Evolutionary conservation across 2,113 vertebrate species (phyloP).

Genomic region (Cynoglossus semilaevis): DNA sequence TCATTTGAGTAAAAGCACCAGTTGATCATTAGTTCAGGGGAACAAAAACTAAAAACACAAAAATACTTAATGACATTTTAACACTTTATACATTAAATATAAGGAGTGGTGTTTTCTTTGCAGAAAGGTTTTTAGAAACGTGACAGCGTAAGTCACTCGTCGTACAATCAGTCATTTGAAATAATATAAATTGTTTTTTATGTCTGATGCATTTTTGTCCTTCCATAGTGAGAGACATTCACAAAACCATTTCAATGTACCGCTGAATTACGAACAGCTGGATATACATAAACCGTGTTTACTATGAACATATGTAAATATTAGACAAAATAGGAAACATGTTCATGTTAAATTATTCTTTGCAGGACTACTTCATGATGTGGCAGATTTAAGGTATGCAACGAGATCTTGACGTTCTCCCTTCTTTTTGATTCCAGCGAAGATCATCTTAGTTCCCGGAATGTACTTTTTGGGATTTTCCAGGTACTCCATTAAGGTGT

Average conservation of each 20-base stretch:
- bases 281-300: constrained; percentile 38
- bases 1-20: background rate
- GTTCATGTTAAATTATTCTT: constrained; percentile 57
- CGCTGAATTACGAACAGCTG: constrained; percentile 15
- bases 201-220: too few relatives aligned
- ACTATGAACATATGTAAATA: constrained; percentile 30
- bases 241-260: background rate
- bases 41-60: background rate
- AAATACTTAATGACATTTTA: too few relatives aligned
- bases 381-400: constrained; percentile 82
- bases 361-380: constrained; percentile 66
- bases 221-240: too few relatives aligned
- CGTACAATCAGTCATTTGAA: too few relatives aligned
- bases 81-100: too few relatives aligned
- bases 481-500: constrained; percentile 83
- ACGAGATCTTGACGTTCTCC: constrained; percentile 81
- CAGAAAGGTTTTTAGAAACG: too few relatives aligned
- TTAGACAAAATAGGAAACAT: constrained; percentile 7
- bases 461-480: constrained; percentile 91
- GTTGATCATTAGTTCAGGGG: constrained; percentile 11
- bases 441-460: constrained; percentile 86
- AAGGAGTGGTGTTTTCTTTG: too few relatives aligned
- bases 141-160: too few relatives aligned
- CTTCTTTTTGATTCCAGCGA: constrained; percentile 88
- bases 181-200: too few relatives aligned